Conservation (phyloP, 1,140 invertebrate genomes). For the Galleria mellonella region DNA sequence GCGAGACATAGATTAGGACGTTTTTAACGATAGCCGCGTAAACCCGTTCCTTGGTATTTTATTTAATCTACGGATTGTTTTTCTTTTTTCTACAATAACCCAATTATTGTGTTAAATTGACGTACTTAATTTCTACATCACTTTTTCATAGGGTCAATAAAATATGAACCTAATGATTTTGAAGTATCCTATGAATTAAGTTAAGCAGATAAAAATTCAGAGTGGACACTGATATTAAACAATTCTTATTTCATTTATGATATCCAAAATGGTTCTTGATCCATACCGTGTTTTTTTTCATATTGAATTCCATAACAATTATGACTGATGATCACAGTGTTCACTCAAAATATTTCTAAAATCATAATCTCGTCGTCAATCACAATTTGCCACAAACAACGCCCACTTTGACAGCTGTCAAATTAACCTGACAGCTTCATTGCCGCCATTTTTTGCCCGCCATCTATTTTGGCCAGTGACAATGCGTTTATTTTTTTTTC, state of each 20-base stretch:
- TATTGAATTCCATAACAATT: too few relatives aligned
- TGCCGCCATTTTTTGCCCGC: slow-evolving; percentile 7
- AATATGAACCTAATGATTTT: too few relatives aligned
- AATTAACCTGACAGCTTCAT: slow-evolving; percentile 14
- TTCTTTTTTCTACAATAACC: not conserved
- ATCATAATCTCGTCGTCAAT: not conserved
- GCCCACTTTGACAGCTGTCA: slow-evolving; percentile 16
- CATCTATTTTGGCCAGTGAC: slow-evolving; percentile 4
- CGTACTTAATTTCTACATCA: too few relatives aligned
- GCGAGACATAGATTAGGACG: slow-evolving; percentile 23
- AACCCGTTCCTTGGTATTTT: slow-evolving; percentile 19
- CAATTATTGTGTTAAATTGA: not conserved
- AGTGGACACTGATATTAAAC: too few relatives aligned
- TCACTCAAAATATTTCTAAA: slow-evolving; percentile 5
- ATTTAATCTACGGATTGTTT: not conserved
- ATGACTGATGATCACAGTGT: too few relatives aligned
- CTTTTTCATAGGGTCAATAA: too few relatives aligned
- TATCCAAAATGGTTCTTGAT: too few relatives aligned
- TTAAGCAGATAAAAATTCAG: too few relatives aligned
- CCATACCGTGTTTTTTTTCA: too few relatives aligned
- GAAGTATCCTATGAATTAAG: too few relatives aligned
- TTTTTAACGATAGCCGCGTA: slow-evolving; percentile 26
- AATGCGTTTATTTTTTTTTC: slow-evolving; percentile 8
- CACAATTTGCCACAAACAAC: slow-evolving; percentile 10
- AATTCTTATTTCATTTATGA: too few relatives aligned